Conservation (phyloP, 1,140 invertebrate species). For the Mycetomoellerius zeteki region DNA sequence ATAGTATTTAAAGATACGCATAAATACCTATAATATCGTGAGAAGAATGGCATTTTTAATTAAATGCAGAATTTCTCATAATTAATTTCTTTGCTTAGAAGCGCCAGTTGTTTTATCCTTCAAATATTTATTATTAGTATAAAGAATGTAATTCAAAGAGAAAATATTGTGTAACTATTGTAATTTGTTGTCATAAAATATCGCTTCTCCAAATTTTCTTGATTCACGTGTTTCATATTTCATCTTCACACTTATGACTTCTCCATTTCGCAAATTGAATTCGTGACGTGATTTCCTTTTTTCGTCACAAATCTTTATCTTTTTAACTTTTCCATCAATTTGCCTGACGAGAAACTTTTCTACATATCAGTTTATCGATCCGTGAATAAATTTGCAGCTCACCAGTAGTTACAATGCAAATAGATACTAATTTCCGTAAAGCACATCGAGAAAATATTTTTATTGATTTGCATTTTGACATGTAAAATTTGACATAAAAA, state of each 20-base stretch:
- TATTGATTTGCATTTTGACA: slow-evolving; percentile 39
- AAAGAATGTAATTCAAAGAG: not conserved
- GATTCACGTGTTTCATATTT: slow-evolving; percentile 9
- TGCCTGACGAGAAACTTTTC: slow-evolving; percentile 6
- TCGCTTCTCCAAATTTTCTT: not conserved
- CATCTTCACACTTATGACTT: not conserved
- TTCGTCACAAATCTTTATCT: not conserved
- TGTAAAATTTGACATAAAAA: not conserved
- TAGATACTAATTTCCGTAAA: slow-evolving; percentile 34
- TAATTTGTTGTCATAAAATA: not conserved
- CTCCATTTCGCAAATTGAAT: slow-evolving; percentile 31
- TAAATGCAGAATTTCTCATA: not conserved
- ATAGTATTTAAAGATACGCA: not conserved
- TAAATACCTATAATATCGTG: not conserved
- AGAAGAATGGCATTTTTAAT: not conserved
- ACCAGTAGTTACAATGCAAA: slow-evolving; percentile 25
- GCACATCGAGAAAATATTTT: slow-evolving; percentile 11
- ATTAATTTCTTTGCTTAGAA: not conserved
- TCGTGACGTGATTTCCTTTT: not conserved
- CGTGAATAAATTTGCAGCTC: slow-evolving; percentile 48
- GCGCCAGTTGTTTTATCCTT: not conserved
- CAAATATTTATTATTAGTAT: not conserved
- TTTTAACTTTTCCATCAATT: not conserved
- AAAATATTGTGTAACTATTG: not conserved
- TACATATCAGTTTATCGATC: slow-evolving; percentile 44